These are phyloP conservation scores for Chionomys nivalis DNA, from an alignment of 2,113 vertebrate species.

Conservation along the genomic window DNA sequence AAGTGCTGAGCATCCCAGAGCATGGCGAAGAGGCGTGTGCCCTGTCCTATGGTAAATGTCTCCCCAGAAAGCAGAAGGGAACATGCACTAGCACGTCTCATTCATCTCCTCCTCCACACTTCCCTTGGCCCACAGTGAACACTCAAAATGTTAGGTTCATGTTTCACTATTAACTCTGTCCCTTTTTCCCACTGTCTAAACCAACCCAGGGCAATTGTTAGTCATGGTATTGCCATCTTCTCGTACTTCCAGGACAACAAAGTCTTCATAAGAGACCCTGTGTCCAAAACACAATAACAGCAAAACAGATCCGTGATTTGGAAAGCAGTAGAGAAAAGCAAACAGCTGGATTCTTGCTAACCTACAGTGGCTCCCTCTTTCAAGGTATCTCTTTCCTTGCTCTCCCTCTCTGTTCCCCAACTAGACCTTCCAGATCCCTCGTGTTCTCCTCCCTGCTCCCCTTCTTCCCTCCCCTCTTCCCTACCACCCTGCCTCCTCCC, in stretches of 20 bases:
- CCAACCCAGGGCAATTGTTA: not conserved
- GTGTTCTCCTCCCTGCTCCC: too few relatives aligned
- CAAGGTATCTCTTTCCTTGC: too few relatives aligned
- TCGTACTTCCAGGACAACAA: not conserved
- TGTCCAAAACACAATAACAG: not conserved
- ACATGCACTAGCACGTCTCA: rapidly evolving
- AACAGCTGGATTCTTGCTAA: not conserved
- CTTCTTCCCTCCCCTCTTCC: too few relatives aligned
- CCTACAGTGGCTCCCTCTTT: too few relatives aligned
- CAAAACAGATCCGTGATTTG: not conserved
- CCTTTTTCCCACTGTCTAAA: not conserved
- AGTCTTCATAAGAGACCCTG: not conserved
- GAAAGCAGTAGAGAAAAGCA: not conserved
- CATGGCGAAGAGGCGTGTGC: not conserved
- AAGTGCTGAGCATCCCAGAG: not conserved
- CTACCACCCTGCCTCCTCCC: too few relatives aligned
- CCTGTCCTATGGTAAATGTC: not conserved
- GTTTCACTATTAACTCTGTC: too few relatives aligned
- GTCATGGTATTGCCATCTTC: rapidly evolving
- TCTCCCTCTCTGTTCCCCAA: too few relatives aligned
- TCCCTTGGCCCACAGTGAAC: not conserved
- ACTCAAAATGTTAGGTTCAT: not conserved
- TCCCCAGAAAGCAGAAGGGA: not conserved
- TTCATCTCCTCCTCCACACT: not conserved
- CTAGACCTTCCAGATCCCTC: too few relatives aligned